These are phyloP conservation scores for Aselliscus stoliczkanus DNA, from an alignment of 2,797 vertebrate species.

Conservation along the genomic window DNA sequence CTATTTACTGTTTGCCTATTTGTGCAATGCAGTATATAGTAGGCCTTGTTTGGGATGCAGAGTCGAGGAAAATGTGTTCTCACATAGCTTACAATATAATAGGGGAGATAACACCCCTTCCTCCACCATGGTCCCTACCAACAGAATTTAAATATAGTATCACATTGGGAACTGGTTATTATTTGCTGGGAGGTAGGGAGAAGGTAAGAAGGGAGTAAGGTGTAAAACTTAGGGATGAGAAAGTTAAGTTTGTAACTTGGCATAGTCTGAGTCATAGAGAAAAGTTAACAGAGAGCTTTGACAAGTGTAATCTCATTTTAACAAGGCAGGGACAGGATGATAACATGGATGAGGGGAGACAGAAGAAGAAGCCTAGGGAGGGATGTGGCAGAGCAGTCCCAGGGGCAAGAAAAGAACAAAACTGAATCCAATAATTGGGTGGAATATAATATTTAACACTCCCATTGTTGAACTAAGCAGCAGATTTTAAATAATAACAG, in stretches of 20 bases:
- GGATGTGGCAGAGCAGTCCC: neutral
- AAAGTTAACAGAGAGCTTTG: neutral
- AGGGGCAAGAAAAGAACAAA: neutral
- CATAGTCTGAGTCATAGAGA: neutral
- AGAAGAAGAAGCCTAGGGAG: neutral
- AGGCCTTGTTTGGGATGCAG: neutral
- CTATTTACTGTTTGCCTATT: neutral
- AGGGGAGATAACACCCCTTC: neutral
- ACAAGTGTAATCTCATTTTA: slow-evolving; percentile 10
- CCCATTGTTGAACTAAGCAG: neutral
- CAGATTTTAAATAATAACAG: slow-evolving; percentile 54
- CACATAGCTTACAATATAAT: neutral
- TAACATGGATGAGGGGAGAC: neutral
- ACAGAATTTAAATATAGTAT: neutral
- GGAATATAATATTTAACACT: neutral
- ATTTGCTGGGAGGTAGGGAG: neutral
- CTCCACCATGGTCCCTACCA: neutral
- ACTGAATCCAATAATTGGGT: neutral
- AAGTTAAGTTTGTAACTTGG: neutral
- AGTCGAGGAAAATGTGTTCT: neutral
- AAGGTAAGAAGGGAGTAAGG: neutral
- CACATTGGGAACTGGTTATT: neutral
- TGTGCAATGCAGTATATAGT: neutral
- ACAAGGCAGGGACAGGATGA: neutral
- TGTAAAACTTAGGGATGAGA: neutral